phyloP scores from a whole-genome alignment of 2,888 invertebrate genomes.

The Drosophila koepferae region DNA sequence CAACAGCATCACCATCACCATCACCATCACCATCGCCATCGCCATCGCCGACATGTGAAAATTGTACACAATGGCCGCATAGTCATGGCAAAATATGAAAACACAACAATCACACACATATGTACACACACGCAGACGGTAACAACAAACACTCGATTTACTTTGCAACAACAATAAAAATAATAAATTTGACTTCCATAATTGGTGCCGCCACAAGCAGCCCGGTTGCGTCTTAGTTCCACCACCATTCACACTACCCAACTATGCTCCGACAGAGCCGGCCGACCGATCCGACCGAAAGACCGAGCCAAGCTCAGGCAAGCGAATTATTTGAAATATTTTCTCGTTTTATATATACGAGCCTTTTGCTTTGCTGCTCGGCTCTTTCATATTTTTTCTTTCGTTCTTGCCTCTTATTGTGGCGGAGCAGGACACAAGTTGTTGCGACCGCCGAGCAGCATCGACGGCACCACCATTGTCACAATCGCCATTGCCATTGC shows the following conservation, averaged over 20 bases:
- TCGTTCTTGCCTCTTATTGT: slow-evolving; percentile 26
- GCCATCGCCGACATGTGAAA: slow-evolving; percentile 50
- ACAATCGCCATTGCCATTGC: slow-evolving; percentile 36
- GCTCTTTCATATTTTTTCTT: slow-evolving; percentile 46
- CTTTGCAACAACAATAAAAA: slow-evolving; percentile 70
- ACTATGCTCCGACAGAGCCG: background rate
- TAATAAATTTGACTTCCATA: slow-evolving; percentile 74
- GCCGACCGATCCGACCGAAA: background rate
- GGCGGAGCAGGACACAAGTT: slow-evolving; percentile 34
- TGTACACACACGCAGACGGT: slow-evolving; percentile 22
- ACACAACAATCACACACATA: slow-evolving; percentile 27
- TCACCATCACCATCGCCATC: slow-evolving; percentile 15
- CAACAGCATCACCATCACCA: slow-evolving; percentile 38
- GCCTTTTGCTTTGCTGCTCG: slow-evolving; percentile 39
- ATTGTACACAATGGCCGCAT: slow-evolving; percentile 56
- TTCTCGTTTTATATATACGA: slow-evolving; percentile 57
- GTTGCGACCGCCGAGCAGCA: slow-evolving; percentile 42
- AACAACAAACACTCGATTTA: slow-evolving; percentile 71
- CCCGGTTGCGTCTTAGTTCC: slow-evolving; percentile 56
- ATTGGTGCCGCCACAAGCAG: slow-evolving; percentile 75
- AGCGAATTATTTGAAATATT: slow-evolving; percentile 71
- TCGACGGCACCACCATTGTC: slow-evolving; percentile 49
- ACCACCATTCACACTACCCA: slow-evolving; percentile 10
- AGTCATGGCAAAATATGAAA: slow-evolving; percentile 40
- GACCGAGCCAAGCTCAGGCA: slow-evolving; percentile 39